phyloP scores from a whole-genome alignment of 2,113 vertebrate species.

The Oryctolagus cuniculus region DNA sequence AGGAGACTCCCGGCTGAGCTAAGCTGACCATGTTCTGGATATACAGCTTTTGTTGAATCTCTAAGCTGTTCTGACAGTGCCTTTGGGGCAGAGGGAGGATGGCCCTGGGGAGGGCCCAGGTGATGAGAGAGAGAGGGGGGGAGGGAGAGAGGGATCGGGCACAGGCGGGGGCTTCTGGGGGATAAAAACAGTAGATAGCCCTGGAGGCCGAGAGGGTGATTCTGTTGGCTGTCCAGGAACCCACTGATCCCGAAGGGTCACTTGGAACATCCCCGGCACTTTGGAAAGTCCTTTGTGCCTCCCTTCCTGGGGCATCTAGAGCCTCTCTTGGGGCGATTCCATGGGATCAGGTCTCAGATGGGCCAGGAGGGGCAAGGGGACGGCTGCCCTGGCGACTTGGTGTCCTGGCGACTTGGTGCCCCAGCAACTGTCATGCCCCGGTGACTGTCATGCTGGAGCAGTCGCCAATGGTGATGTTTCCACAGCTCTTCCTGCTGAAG shows the following conservation, averaged over 20 bases:
- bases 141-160: not conserved
- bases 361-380: not conserved
- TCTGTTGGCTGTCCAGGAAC: not conserved
- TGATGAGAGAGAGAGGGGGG: not conserved
- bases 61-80: slow-evolving; percentile 66
- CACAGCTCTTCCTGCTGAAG: not conserved
- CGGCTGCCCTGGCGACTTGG: not conserved
- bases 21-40: not conserved
- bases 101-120: slow-evolving; percentile 16
- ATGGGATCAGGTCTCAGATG: not conserved
- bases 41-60: slow-evolving; percentile 60
- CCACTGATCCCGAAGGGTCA: not conserved
- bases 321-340: not conserved
- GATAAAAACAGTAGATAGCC: not conserved
- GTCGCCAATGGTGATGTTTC: not conserved
- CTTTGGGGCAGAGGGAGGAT: slow-evolving; percentile 50
- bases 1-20: not conserved
- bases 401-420: not conserved
- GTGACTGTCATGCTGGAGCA: no score
- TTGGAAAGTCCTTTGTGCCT: not conserved
- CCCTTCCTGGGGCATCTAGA: not conserved
- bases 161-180: not conserved
- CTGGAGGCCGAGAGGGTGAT: not conserved
- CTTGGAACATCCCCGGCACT: not conserved
- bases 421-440: no score